These are phyloP conservation scores for Neopipo cinnamomea DNA, from an alignment of 2,113 vertebrate genomes.

Conservation along the genomic window DNA sequence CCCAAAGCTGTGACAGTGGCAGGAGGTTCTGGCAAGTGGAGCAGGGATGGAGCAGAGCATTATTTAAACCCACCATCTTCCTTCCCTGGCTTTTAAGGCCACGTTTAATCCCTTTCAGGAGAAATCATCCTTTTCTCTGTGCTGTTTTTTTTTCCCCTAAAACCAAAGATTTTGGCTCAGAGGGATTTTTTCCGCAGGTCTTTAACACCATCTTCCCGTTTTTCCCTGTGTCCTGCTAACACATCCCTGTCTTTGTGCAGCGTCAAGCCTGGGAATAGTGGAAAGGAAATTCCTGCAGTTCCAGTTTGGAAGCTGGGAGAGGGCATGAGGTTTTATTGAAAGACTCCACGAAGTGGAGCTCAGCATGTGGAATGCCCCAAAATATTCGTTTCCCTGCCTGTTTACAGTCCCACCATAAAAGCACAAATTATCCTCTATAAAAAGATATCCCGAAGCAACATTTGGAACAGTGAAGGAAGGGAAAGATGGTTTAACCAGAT, in stretches of 20 bases:
- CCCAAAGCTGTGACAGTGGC: background rate
- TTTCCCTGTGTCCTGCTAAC: background rate
- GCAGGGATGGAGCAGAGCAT: background rate
- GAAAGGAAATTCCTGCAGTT: background rate
- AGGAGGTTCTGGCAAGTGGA: background rate
- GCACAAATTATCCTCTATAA: slow-evolving; percentile 55
- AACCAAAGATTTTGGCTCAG: background rate
- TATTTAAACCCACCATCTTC: background rate
- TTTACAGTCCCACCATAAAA: slow-evolving; percentile 63
- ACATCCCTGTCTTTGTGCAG: background rate
- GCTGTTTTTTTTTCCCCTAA: background rate
- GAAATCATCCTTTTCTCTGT: background rate
- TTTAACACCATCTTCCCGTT: rapidly evolving
- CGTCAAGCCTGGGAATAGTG: background rate
- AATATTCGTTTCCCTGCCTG: slow-evolving; percentile 58
- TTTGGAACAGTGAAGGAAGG: slow-evolving; percentile 22
- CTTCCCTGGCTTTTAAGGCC: background rate
- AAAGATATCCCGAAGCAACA: slow-evolving; percentile 65
- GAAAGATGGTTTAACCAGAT: slow-evolving; percentile 61
- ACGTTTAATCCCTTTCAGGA: background rate
- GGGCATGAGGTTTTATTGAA: slow-evolving; percentile 43
- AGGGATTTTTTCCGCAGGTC: background rate
- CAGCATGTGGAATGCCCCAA: slow-evolving; percentile 34
- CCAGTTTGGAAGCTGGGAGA: background rate
- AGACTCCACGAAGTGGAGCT: slow-evolving; percentile 48